Evolutionary conservation across 2,888 invertebrate species (phyloP).

Genomic region (Nomada hirtipes): DNA sequence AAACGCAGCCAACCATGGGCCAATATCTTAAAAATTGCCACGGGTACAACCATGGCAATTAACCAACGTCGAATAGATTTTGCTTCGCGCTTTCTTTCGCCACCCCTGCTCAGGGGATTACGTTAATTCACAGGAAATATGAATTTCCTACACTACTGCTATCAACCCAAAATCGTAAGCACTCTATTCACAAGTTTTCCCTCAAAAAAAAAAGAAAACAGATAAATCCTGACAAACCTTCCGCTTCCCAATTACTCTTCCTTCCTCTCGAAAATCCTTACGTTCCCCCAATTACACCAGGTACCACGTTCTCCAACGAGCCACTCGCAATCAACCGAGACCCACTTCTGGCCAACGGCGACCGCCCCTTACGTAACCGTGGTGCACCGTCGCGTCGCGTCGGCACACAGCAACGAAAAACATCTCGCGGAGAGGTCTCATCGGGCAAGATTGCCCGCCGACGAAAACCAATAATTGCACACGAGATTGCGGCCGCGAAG

Average conservation of each 20-base stretch:
- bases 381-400: background rate
- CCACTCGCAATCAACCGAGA: background rate
- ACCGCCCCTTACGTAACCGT: constrained; percentile 7
- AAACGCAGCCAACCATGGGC: constrained; percentile 40
- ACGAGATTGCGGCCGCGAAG: constrained; percentile 69
- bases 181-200: too few relatives aligned
- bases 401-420: constrained; percentile 19
- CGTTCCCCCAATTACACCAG: background rate
- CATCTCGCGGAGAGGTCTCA: constrained; percentile 13
- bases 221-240: background rate
- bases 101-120: too few relatives aligned
- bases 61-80: constrained; percentile 16
- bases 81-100: too few relatives aligned
- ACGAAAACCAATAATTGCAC: constrained; percentile 79
- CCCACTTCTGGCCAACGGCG: background rate
- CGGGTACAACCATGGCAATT: constrained; percentile 28
- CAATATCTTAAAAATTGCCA: constrained; percentile 61
- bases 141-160: too few relatives aligned
- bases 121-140: too few relatives aligned
- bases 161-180: too few relatives aligned
- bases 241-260: too few relatives aligned
- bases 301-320: background rate
- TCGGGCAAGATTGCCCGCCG: constrained; percentile 50
- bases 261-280: too few relatives aligned
- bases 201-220: background rate